phyloP scores from a whole-genome alignment of 2,797 vertebrate genomes.

The Zenarchopterus dispar region DNA sequence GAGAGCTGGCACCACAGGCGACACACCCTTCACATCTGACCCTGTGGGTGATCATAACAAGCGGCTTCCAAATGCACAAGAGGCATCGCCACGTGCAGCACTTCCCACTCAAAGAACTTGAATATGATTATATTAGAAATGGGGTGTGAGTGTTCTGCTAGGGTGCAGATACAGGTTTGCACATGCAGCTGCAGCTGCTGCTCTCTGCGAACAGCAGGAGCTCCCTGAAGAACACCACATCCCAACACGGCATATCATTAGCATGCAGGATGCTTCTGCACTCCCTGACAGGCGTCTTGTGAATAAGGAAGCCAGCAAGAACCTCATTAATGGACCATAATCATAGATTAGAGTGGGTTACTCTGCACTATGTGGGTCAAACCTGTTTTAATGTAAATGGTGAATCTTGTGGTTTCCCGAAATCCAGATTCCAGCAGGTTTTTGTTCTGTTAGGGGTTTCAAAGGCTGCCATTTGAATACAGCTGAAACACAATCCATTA shows the following conservation, averaged over 20 bases:
- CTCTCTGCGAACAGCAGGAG: conserved; percentile 31
- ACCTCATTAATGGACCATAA: conserved; percentile 7
- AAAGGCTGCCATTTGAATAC: no score
- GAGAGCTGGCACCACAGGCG: conserved; percentile 9
- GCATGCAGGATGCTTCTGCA: conserved; percentile 54
- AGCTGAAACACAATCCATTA: no score
- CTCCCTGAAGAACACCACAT: conserved; percentile 60
- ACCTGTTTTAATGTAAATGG: background rate
- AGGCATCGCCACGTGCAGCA: conserved; percentile 3
- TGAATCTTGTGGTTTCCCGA: no score
- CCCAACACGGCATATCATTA: conserved; percentile 68
- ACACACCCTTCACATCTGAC: conserved; percentile 61
- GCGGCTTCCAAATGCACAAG: conserved; percentile 13
- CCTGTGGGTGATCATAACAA: conserved; percentile 7
- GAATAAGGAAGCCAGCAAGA: conserved; percentile 25
- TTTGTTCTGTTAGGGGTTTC: no score
- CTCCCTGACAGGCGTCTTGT: conserved; percentile 44
- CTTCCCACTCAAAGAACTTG: conserved; percentile 11
- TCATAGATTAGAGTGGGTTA: background rate
- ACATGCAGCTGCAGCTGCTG: conserved; percentile 47
- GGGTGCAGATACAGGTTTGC: conserved; percentile 53
- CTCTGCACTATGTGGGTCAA: background rate
- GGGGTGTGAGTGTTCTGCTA: conserved; percentile 9
- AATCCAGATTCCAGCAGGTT: no score
- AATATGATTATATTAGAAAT: conserved; percentile 30